phyloP scores from a whole-genome alignment of 2,113 vertebrate species.

The Xerus inauris region DNA sequence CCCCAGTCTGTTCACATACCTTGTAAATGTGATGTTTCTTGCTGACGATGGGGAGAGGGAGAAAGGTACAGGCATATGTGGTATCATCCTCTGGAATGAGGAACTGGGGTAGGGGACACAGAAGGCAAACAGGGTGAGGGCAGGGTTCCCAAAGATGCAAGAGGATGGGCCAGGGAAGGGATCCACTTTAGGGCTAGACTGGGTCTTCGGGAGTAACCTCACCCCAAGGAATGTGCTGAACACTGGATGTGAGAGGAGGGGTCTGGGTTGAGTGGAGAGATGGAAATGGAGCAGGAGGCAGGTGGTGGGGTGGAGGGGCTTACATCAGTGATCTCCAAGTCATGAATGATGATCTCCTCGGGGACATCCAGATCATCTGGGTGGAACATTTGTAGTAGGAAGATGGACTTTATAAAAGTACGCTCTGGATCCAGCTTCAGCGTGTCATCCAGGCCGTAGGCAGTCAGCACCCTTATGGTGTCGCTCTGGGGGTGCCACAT shows the following conservation, averaged over 20 bases:
- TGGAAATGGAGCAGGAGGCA: background rate
- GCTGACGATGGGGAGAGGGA: constrained; percentile 83
- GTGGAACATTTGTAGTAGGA: constrained; percentile 70
- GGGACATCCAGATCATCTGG: background rate
- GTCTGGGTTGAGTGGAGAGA: background rate
- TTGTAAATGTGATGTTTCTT: constrained; percentile 89
- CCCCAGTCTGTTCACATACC: constrained; percentile 51
- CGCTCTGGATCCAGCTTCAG: constrained; percentile 48
- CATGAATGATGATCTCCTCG: constrained; percentile 68
- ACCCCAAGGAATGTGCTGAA: background rate
- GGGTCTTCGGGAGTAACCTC: background rate
- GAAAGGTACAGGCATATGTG: constrained; percentile 89
- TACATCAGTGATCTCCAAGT: constrained; percentile 79
- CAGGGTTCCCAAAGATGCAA: background rate
- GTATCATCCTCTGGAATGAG: constrained; percentile 84
- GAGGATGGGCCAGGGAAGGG: too few species aligned
- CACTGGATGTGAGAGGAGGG: background rate
- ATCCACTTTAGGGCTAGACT: background rate
- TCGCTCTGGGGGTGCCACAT: constrained; percentile 65
- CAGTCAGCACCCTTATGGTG: constrained; percentile 70
- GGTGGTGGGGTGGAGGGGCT: background rate
- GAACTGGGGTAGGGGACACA: constrained; percentile 81
- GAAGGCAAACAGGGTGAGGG: background rate
- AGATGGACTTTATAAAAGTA: constrained; percentile 79
- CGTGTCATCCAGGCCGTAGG: constrained; percentile 76